Conservation (phyloP, 2,113 vertebrate species). For the Pampusana beccarii region DNA sequence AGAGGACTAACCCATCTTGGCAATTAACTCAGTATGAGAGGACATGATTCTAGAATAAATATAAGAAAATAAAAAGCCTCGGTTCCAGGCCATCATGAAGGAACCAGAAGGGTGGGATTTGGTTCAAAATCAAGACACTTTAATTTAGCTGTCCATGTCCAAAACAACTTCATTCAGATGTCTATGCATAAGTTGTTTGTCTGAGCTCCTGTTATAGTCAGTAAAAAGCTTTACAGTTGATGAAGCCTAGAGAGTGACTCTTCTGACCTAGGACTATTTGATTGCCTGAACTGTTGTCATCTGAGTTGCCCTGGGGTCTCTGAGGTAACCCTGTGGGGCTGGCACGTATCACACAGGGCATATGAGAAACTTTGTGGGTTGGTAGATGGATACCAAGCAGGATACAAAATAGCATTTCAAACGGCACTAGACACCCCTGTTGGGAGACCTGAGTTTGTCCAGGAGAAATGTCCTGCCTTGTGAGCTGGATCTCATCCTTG, state of each 20-base stretch:
- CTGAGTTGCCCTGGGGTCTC: not conserved
- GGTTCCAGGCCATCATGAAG: not conserved
- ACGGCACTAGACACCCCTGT: not conserved
- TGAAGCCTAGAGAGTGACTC: not conserved
- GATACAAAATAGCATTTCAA: not conserved
- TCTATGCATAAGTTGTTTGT: rapidly evolving
- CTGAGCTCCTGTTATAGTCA: not conserved
- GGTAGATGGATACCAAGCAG: not conserved
- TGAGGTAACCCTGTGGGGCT: not conserved
- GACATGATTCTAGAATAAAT: not conserved
- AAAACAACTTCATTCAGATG: not conserved
- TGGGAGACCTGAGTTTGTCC: not conserved
- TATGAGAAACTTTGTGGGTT: not conserved
- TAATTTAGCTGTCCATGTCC: not conserved
- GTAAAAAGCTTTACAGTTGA: not conserved
- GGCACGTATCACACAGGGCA: not conserved
- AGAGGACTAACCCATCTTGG: not conserved
- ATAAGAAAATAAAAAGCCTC: not conserved
- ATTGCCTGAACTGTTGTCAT: not conserved
- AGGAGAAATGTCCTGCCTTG: not conserved
- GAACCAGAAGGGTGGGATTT: not conserved
- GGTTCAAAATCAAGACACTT: not conserved
- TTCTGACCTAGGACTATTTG: not conserved
- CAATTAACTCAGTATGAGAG: not conserved
- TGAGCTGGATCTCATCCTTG: not conserved